Base-by-base conservation (phyloP, 53 echinoderm and acorn worm genomes). In the Stichopus horrens region DNA sequence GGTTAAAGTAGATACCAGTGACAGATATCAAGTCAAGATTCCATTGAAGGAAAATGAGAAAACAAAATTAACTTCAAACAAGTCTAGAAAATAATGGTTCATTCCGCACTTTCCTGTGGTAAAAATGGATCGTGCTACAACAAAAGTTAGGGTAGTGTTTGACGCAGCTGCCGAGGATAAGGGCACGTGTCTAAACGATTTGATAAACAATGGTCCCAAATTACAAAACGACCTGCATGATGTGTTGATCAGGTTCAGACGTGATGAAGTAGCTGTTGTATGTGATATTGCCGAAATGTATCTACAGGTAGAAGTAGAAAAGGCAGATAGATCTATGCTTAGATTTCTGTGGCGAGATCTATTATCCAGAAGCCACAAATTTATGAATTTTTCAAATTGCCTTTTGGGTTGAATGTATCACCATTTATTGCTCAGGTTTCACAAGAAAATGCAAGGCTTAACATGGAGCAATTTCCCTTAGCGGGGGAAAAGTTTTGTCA, bases 231-330 rank as follows among this genome's bases (percentile, higher is more conserved):
- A 80, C 52, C 75, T 92, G 74, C 53, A 60, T 57, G 82, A 88
- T 37, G 8, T 89, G n/a, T 80, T 89, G 58, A 11, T 92, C 52
- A 86, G 86, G 53, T 89, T 92, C 65, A 73, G 89, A 37, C 59
- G 51, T 16, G 86, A 84, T 14, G 55, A 85, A 86, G 90, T 92
- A 85, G 90, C 92, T 23, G 7, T 89, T 10, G 76, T 92, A 37
- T 89, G 68, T 7, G 87, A 92, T 63, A 80, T 92, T 20, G 53
- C 89, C 21, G 90, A 86, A 63, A 92, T 92, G 92, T 92, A 90
- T 75, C 59, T 90, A 55, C 90, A 92, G 71, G 75, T 90, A 55
- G 57, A 89, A 10, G 75, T 92, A 55, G 71, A 86, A 11, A 54
- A 53, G 1, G 83, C 37, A 58, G 90, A 92, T 21, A 58, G 83